These are phyloP conservation scores for Amazona ochrocephala DNA, from an alignment of 2,797 vertebrate genomes.

Conservation along the genomic window DNA sequence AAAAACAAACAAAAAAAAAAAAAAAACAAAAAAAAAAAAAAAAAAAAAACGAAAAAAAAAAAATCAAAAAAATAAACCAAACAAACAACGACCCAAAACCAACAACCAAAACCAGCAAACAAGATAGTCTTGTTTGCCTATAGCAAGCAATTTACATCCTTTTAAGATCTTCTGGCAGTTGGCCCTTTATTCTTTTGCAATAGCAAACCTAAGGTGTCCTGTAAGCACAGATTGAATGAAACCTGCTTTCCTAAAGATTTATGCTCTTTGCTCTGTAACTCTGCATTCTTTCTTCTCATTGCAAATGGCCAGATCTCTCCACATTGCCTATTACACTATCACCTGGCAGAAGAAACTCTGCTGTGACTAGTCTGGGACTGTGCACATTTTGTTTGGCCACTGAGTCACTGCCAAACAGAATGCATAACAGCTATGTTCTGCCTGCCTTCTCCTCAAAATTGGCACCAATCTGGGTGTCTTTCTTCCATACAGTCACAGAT, in stretches of 20 bases:
- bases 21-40: background rate
- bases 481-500: background rate
- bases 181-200: constrained; percentile 14
- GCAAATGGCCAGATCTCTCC: constrained; percentile 27
- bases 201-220: constrained; percentile 26
- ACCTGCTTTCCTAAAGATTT: constrained; percentile 36
- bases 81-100: background rate
- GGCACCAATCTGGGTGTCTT: background rate
- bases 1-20: no score
- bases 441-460: constrained; percentile 38
- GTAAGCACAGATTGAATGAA: constrained; percentile 54
- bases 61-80: no score
- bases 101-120: background rate
- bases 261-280: constrained; percentile 9
- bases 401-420: constrained; percentile 52
- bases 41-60: no score
- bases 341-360: constrained; percentile 48
- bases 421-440: constrained; percentile 54
- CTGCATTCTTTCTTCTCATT: background rate
- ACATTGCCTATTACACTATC: background rate
- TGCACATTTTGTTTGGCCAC: constrained; percentile 39
- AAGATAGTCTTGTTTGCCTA: constrained; percentile 38
- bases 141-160: constrained; percentile 4
- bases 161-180: constrained; percentile 17
- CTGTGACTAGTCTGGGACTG: constrained; percentile 25